Evolutionary conservation across 1,140 invertebrate species (phyloP).

Genomic region (Procambarus virginalis): DNA sequence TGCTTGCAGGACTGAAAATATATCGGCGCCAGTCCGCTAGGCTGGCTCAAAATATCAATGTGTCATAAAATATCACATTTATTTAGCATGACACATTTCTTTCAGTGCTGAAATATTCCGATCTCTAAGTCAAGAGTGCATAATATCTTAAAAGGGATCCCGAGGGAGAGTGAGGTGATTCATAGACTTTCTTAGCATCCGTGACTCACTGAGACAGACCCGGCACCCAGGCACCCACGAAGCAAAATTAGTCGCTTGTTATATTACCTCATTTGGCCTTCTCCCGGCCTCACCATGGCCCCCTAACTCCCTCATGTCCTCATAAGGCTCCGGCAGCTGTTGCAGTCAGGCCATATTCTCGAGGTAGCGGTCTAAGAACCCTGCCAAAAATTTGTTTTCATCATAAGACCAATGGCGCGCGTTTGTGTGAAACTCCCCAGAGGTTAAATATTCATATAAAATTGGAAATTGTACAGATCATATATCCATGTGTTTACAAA

Average conservation of each 20-base stretch:
- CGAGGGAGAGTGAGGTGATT: conserved; percentile 39
- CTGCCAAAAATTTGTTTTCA: conserved; percentile 49
- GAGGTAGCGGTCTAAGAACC: conserved; percentile 20
- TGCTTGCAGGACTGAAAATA: neutral
- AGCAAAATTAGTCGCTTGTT: conserved; percentile 58
- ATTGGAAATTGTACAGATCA: too few relatives aligned
- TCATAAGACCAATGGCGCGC: conserved; percentile 4
- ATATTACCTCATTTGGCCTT: conserved; percentile 62
- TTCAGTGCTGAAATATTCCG: neutral
- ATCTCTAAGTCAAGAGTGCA: neutral
- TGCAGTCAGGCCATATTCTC: conserved; percentile 35
- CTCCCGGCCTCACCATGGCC: neutral
- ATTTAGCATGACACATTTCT: neutral
- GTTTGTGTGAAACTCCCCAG: neutral
- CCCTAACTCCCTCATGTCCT: conserved; percentile 26
- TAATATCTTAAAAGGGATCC: neutral
- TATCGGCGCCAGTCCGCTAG: neutral
- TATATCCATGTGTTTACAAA: neutral
- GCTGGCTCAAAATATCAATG: neutral
- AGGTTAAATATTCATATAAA: too few relatives aligned
- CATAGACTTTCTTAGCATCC: conserved; percentile 46
- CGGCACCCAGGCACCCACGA: conserved; percentile 50
- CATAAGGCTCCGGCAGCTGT: conserved; percentile 54
- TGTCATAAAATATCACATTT: neutral
- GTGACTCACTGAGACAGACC: conserved; percentile 45